phyloP scores from a whole-genome alignment of 2,888 invertebrate genomes.

The Chouioia cunea region DNA sequence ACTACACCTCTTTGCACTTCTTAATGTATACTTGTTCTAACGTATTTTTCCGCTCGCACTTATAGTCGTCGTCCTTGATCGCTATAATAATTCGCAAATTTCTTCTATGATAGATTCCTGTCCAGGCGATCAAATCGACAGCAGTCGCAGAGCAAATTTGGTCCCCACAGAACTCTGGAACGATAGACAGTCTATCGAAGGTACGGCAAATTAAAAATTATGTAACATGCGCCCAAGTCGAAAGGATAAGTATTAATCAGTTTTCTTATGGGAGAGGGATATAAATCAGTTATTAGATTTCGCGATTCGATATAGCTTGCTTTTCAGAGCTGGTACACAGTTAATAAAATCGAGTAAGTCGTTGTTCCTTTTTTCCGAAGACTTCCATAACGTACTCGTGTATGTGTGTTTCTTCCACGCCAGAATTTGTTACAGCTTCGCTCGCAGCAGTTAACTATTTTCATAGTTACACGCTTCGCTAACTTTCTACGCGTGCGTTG shows the following conservation, averaged over 20 bases:
- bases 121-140: slow-evolving; percentile 60
- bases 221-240: too few species aligned
- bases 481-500: slow-evolving; percentile 22
- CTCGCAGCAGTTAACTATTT: slow-evolving; percentile 13
- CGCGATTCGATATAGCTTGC: not conserved
- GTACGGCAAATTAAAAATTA: slow-evolving; percentile 46
- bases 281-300: slow-evolving; percentile 25
- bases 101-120: slow-evolving; percentile 59
- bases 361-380: not conserved
- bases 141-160: slow-evolving; percentile 57
- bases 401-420: not conserved
- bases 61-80: slow-evolving; percentile 25
- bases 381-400: not conserved
- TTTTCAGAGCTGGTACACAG: slow-evolving; percentile 9
- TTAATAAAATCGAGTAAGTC: slow-evolving; percentile 9
- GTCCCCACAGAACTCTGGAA: slow-evolving; percentile 56
- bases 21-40: too few species aligned
- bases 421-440: not conserved
- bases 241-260: slow-evolving; percentile 3
- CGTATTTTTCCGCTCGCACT: not conserved
- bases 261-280: not conserved
- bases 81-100: slow-evolving; percentile 26
- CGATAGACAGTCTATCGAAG: slow-evolving; percentile 59
- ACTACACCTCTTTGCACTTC: not conserved
- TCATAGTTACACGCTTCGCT: slow-evolving; percentile 20